Evolutionary conservation across 1,140 invertebrate genomes (phyloP), one percentile per base, ranked within the genome.

Genomic region (Physella acuta): DNA sequence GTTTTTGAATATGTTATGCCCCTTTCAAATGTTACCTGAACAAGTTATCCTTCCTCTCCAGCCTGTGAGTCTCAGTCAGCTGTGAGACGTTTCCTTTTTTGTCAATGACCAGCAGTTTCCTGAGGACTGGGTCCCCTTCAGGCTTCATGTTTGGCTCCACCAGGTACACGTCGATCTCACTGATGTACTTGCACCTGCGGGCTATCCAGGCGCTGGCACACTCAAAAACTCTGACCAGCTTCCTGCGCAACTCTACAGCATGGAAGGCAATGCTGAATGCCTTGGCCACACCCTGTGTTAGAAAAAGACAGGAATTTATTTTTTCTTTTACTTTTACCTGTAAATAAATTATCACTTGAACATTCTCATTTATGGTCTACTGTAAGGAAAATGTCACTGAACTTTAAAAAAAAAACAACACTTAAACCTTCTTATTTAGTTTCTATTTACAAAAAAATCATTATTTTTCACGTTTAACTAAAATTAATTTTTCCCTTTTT

Each of bases 221-320:
- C 71, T 84, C 83, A n/a, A 79, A 78, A 31, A 84, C 83, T 20
- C 78, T 70, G 63, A 84, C 62, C 34, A 81, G 73, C 68, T 84
- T 84, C 61, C 78, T 77, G 11, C 79, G 74, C 73, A 81, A 76
- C 62, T 84, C 81, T 4, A 84, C 78, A 49, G 76, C 71, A 62
- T 84, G 82, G 71, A 82, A 84, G n/a, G 82, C 78, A 55, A 81
- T 82, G 67, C 82, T 84, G 68, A 85, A 84, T n/a, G 79, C 72
- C 59, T 82, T 84, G 8, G 82, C 79, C 24, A 85, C 76, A 67
- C 82, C 83, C 83, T 85, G 62, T 1, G 66, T 52, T 8, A 33
- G 3, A 56, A 56, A 26, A 14, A 49, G 53, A 44, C n/a, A n/a
- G n/a, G n/a, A n/a, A n/a, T n/a, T n/a, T n/a, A n/a, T n/a, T n/a